phyloP scores from a whole-genome alignment of 1,140 invertebrate species.

The Agraylea sexmaculata region DNA sequence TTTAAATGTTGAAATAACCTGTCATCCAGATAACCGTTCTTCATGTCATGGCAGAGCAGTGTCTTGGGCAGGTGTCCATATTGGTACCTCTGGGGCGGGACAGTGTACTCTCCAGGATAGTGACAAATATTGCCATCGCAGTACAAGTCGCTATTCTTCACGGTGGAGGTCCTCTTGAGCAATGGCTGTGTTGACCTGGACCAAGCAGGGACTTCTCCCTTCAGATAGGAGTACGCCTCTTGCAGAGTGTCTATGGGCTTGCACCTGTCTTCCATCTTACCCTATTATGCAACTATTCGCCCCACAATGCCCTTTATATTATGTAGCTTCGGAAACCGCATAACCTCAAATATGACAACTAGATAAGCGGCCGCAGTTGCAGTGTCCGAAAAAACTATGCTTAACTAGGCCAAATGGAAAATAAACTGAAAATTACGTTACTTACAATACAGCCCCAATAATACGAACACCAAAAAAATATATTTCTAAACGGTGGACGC shows the following conservation, averaged over 20 bases:
- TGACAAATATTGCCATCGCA: slow-evolving; percentile 27
- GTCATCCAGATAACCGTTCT: slow-evolving; percentile 86
- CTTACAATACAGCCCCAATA: too few species aligned
- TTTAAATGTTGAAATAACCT: too few species aligned
- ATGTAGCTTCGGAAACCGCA: slow-evolving; percentile 5
- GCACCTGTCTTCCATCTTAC: slow-evolving; percentile 9
- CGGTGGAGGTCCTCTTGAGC: slow-evolving; percentile 26
- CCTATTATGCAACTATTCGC: not conserved
- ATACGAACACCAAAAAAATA: too few species aligned
- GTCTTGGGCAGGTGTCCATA: slow-evolving; percentile 29
- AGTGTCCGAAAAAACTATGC: too few species aligned
- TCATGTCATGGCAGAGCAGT: slow-evolving; percentile 93
- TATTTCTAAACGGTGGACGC: too few species aligned
- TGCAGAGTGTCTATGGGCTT: slow-evolving; percentile 24
- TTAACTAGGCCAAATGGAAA: too few species aligned
- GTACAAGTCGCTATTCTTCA: slow-evolving; percentile 21
- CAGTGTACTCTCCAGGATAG: slow-evolving; percentile 27
- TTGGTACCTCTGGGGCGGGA: slow-evolving; percentile 22
- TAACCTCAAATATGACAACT: slow-evolving; percentile 8
- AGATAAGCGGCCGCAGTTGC: too few species aligned
- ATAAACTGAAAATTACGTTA: too few species aligned
- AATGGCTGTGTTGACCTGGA: slow-evolving; percentile 26
- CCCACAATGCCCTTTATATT: slow-evolving; percentile 5
- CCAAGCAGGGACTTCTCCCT: slow-evolving; percentile 30
- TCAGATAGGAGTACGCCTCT: slow-evolving; percentile 22